phyloP scores from a whole-genome alignment of 2,113 vertebrate species.

The Campylomormyrus tamandua region DNA sequence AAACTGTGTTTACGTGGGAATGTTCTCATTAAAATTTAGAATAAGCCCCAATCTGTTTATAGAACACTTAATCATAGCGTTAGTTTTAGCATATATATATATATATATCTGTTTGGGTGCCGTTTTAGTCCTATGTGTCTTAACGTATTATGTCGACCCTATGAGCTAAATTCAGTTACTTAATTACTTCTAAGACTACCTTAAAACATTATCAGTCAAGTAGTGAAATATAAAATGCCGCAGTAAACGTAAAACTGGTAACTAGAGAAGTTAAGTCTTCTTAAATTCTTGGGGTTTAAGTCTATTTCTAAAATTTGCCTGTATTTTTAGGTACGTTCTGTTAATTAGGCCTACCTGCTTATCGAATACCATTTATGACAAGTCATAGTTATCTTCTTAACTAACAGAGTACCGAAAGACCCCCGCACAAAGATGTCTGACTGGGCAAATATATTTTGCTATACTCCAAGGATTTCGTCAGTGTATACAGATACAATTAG shows the following conservation, averaged over 20 bases:
- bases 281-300: not conserved
- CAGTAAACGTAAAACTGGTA: not conserved
- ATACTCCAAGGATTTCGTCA: not conserved
- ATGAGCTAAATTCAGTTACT: not conserved
- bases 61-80: slow-evolving; percentile 6
- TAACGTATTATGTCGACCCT: not conserved
- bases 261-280: not conserved
- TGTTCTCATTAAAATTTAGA: not conserved
- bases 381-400: not conserved
- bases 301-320: not conserved
- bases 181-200: not conserved
- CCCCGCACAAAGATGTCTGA: not conserved
- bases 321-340: not conserved
- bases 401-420: not conserved
- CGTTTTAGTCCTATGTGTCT: not conserved
- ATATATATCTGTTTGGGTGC: not conserved
- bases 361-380: not conserved
- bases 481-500: not conserved
- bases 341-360: not conserved
- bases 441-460: not conserved
- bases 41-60: not conserved
- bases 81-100: not conserved
- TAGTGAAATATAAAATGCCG: not conserved
- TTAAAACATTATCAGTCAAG: not conserved
- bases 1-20: not conserved